Evolutionary conservation across 2,797 vertebrate genomes (phyloP), one percentile per base, ranked within the genome.

Genomic region (Chiroxiphia lanceolata): DNA sequence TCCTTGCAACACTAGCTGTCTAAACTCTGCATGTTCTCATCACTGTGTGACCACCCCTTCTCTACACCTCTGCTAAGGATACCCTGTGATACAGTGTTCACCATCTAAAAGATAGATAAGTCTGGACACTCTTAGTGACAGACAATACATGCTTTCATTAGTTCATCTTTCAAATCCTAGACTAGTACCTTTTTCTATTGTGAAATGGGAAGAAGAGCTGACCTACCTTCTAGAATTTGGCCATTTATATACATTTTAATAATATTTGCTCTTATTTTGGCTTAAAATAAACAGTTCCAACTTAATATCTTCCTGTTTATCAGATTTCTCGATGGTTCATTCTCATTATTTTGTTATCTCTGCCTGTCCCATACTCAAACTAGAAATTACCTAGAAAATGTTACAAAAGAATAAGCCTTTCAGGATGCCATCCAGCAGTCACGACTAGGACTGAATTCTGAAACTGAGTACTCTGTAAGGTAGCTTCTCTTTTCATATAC

Each of bases 51-150:
- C 48, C 23, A 54, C 36, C 70, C 81, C 63, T 64, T 42, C 75
- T 65, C 51, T 69, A 63, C 23, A 33, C 44, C 20, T 79, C 80
- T 90, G 60, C 22, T 90, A 61, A 81, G 29, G 26, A 86, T 44
- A 70, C 15, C 29, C 17, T 71, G 51, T 26, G 63, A 76, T 68
- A 53, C 54, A 59, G 74, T 27, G 45, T 70, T 93, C 81, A 72
- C 67, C 74, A 29, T 74, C 47, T 83, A 42, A 95, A 95, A 90
- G 64, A 87, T 70, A 85, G 25, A 85, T 80, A 95, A 93, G 75
- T 36, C 60, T 79, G 89, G 84, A 65, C 51, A 33, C 65, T 68
- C 44, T 21, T 44, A 26, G 38, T 57, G 87, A 80, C 56, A 79
- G 36, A 14, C 0, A 13, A 60, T 82, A 67, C 8, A 1, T 15